These are phyloP conservation scores for Chelon auratus DNA, from an alignment of 2,797 vertebrate genomes.

Conservation along the genomic window DNA sequence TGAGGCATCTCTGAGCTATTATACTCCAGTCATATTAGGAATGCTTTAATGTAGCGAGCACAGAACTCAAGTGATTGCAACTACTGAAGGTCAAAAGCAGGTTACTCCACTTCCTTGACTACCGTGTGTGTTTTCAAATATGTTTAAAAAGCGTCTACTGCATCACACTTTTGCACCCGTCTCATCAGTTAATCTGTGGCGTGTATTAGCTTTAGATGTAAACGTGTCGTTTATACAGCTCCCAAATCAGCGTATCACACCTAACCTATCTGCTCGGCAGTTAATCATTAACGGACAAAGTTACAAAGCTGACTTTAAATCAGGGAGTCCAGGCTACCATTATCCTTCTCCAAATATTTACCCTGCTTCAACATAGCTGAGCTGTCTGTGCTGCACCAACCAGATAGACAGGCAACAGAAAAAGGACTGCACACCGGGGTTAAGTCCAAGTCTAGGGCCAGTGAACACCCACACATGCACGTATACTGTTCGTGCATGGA, in stretches of 20 bases:
- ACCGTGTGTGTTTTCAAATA: too few species aligned
- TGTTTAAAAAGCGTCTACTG: too few species aligned
- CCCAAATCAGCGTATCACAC: slow-evolving; percentile 22
- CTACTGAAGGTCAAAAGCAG: slow-evolving; percentile 14
- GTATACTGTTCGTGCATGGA: background rate
- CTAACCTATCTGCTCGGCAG: slow-evolving; percentile 39
- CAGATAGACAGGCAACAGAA: slow-evolving; percentile 62
- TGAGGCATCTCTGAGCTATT: slow-evolving; percentile 38
- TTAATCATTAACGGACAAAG: slow-evolving; percentile 70
- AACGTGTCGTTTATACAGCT: slow-evolving; percentile 23
- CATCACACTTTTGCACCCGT: background rate
- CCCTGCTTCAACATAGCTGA: slow-evolving; percentile 70
- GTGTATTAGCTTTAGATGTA: slow-evolving; percentile 3
- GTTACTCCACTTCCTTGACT: slow-evolving; percentile 10
- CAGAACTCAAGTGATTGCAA: slow-evolving; percentile 19
- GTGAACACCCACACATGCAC: slow-evolving; percentile 17
- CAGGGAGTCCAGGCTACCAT: slow-evolving; percentile 64
- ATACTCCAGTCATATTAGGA: slow-evolving; percentile 22
- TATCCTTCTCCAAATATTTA: slow-evolving; percentile 82
- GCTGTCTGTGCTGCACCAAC: slow-evolving; percentile 65
- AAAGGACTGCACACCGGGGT: slow-evolving; percentile 36
- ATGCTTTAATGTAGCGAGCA: slow-evolving; percentile 19
- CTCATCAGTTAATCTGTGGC: slow-evolving; percentile 3
- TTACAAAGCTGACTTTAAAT: slow-evolving; percentile 68
- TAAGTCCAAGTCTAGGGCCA: slow-evolving; percentile 59